A percentile compares a stretch with the other conserved stretches of the same genome.
Evolutionary conservation across 2,888 invertebrate genomes (phyloP).

Genomic region (Ditula angustiorana): DNA sequence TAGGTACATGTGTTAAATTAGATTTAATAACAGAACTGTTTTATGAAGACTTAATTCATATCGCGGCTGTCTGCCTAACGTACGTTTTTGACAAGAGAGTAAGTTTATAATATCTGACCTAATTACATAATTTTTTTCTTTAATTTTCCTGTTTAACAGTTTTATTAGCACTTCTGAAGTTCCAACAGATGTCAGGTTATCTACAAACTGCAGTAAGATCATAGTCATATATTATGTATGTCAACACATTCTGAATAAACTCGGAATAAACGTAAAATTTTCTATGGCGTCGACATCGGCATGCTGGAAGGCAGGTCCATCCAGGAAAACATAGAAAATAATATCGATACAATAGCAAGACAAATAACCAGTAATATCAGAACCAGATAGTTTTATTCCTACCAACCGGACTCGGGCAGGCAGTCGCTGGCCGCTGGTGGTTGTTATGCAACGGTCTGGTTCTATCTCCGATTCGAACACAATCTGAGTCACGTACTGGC

Average conservation of each 20-base stretch:
- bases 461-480: conserved; percentile 70
- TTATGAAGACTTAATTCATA: too few relatives aligned
- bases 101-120: too few relatives aligned
- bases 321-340: neutral
- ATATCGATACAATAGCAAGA: conserved; percentile 16
- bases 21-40: too few relatives aligned
- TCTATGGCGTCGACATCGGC: too few relatives aligned
- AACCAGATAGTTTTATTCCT: conserved; percentile 24
- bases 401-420: conserved; percentile 24
- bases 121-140: too few relatives aligned
- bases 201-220: neutral
- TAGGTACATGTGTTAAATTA: too few relatives aligned
- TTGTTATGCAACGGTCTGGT: conserved; percentile 68
- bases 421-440: conserved; percentile 7
- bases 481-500: conserved; percentile 82
- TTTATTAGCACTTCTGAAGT: conserved; percentile 10
- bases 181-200: conserved; percentile 25
- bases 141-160: conserved; percentile 24
- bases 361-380: conserved; percentile 16
- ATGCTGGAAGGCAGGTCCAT: neutral
- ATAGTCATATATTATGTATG: neutral
- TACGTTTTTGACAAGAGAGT: too few relatives aligned
- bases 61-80: too few relatives aligned
- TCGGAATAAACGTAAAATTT: too few relatives aligned
- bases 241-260: neutral